A percentile compares a stretch with the other conserved stretches of the same genome.
phyloP scores from a whole-genome alignment of 2,113 vertebrate genomes.

The Atrichornis clamosus region DNA sequence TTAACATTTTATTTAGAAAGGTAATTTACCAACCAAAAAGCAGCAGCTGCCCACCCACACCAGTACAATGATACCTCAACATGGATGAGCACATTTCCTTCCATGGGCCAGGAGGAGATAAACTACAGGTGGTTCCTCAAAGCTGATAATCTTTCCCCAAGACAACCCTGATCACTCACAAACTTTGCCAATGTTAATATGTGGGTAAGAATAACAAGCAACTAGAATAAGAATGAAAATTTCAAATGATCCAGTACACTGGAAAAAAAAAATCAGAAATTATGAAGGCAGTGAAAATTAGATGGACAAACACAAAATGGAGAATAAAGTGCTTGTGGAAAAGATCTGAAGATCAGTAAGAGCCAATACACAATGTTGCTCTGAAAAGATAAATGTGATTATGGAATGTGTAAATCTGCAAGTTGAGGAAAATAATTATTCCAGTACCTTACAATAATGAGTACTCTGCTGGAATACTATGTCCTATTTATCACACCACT shows the following conservation, averaged over 20 bases:
- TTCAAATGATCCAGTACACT: not conserved
- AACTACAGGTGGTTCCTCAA: not conserved
- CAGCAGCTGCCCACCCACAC: not conserved
- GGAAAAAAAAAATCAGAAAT: not conserved
- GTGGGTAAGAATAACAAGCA: not conserved
- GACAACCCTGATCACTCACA: not conserved
- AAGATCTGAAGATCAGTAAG: not conserved
- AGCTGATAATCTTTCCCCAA: not conserved
- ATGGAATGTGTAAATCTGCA: not conserved
- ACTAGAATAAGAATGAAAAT: not conserved
- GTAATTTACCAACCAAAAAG: not conserved
- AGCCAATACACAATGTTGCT: not conserved
- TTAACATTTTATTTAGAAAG: not conserved
- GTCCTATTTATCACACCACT: not conserved
- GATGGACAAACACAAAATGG: not conserved
- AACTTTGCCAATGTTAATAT: not conserved
- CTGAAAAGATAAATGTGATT: not conserved
- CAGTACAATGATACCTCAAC: not conserved
- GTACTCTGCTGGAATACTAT: not conserved
- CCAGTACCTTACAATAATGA: not conserved
- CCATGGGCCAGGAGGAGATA: not conserved
- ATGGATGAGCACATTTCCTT: not conserved
- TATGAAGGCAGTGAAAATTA: not conserved
- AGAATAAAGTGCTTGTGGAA: not conserved
- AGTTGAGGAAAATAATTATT: not conserved